Evolutionary conservation across 2,888 invertebrate genomes (phyloP).

Genomic region (Nebria brevicollis): DNA sequence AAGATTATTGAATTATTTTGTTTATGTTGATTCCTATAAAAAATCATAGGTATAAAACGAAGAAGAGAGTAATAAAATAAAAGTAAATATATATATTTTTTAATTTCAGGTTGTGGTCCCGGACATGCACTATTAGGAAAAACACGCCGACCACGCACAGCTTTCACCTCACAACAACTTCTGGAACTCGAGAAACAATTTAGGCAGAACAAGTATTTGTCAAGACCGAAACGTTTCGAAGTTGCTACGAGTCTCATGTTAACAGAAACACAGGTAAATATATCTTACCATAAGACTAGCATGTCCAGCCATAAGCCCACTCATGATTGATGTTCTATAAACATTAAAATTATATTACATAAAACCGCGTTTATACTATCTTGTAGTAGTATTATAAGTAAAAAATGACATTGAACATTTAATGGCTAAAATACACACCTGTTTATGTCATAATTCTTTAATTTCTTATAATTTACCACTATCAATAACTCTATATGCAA

Average conservation of each 20-base stretch:
- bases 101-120: conserved; percentile 65
- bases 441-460: no score
- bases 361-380: no score
- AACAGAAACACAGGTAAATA: conserved; percentile 93
- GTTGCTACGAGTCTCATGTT: conserved; percentile 97
- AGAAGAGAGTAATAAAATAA: not conserved
- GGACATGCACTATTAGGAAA: conserved; percentile 86
- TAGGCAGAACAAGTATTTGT: conserved; percentile 98
- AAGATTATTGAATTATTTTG: no score
- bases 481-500: no score
- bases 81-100: not conserved
- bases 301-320: no score
- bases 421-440: no score
- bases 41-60: not conserved
- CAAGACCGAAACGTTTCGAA: conserved; percentile 97
- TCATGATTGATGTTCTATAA: no score
- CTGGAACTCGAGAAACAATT: conserved; percentile 98
- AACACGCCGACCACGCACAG: conserved; percentile 93
- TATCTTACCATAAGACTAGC: conserved; percentile 1
- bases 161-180: conserved; percentile 97
- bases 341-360: no score
- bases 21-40: no score
- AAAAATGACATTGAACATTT: no score
- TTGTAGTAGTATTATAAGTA: no score
- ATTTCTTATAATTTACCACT: no score